Conservation (phyloP, 2,888 invertebrate genomes). For the Alitta virens region DNA sequence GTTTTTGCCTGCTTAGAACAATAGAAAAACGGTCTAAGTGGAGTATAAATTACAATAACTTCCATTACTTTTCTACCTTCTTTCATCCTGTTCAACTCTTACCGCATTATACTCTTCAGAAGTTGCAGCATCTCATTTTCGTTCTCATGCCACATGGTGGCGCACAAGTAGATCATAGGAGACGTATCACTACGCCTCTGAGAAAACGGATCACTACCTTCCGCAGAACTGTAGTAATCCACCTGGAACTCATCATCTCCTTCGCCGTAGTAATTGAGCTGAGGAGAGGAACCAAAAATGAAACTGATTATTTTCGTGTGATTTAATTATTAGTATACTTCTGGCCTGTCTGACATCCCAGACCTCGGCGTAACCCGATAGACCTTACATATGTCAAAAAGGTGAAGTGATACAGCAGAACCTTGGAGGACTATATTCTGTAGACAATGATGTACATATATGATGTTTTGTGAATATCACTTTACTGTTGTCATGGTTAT, state of each 20-base stretch:
- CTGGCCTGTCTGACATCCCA: no score
- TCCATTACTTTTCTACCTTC: no score
- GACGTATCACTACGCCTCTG: background rate
- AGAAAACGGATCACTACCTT: background rate
- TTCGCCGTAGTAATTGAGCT: background rate
- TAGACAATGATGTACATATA: no score
- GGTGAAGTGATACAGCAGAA: no score
- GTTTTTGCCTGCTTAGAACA: no score
- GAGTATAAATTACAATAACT: background rate
- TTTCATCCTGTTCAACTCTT: background rate
- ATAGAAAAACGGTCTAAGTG: no score
- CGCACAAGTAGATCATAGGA: conserved; percentile 48
- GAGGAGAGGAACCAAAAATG: background rate
- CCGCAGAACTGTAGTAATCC: background rate
- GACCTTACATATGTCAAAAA: background rate
- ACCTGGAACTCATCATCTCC: background rate
- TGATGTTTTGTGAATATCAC: no score
- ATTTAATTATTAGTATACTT: no score
- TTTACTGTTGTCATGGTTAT: no score
- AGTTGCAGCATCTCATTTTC: conserved; percentile 47
- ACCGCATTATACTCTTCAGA: conserved; percentile 1
- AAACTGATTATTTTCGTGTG: no score
- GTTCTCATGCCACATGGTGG: conserved; percentile 57
- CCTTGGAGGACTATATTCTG: no score
- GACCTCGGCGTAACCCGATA: background rate